Evolutionary conservation across 2,888 invertebrate species (phyloP), one percentile per base, ranked within the genome.

Genomic region (Volucella bombylans): DNA sequence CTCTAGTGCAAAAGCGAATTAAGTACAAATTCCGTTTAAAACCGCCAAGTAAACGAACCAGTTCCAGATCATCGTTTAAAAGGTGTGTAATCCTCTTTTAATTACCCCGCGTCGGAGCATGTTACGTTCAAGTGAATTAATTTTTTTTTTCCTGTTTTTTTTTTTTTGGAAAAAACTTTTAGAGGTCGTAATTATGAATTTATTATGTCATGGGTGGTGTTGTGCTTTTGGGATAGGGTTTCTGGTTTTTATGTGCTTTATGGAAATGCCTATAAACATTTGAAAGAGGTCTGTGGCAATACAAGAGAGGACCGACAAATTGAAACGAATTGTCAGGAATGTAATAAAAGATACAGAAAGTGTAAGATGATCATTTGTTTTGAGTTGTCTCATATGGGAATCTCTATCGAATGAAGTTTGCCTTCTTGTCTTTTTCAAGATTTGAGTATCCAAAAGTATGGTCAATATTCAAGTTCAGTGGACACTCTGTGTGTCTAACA

Each of bases 31-130:
- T 85, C 83, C 80, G 69, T 79, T 69, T 59, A 82, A 83, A 69
- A 67, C 71, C 65, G 39, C 31, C 31, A 69, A 43, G 52, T 49
- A 61, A 76, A 39, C 71, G 76, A 85, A 80, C 83, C 69, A 85
- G 85, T 85, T 85, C 61, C 49, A 72, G 76, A 71, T 72, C 50
- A 64, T 81, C 85, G 69, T 41, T 79, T 81, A 71, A 81, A 69
- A 85, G 81, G 85, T 68, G 85, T 85, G 71, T 81, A 81, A 85
- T 85, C 81, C 71, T 81, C 71, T 61, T 81, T 85, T 85, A 85
- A 85, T 85, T 85, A 65, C 74, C 76, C 41, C 68, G 76, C 80
- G 85, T 81, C 81, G 62, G 81, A 85, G 85, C 85, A 69, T 77
- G 81, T 85, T 85, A 72, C 81, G 61, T 85, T 85, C 50, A 67